Evolutionary conservation across 2,888 invertebrate genomes (phyloP).

Genomic region (Leptothorax acervorum): DNA sequence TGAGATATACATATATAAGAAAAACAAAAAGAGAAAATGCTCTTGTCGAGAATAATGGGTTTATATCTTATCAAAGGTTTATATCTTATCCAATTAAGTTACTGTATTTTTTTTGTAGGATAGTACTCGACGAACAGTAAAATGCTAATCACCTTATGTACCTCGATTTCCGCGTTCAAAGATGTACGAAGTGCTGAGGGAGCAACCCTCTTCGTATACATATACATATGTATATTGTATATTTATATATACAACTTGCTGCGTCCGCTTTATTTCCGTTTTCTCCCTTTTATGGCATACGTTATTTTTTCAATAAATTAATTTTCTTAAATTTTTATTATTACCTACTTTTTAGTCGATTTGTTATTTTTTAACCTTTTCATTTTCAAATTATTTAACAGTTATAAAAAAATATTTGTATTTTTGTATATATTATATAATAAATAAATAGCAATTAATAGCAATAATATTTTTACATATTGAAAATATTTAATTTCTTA

Average conservation of each 20-base stretch:
- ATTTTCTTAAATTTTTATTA: background rate
- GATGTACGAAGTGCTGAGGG: slow-evolving; percentile 56
- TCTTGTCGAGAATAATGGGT: slow-evolving; percentile 22
- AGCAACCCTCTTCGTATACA: slow-evolving; percentile 68
- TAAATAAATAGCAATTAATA: too few relatives aligned
- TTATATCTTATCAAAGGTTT: slow-evolving; percentile 28
- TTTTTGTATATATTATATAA: background rate
- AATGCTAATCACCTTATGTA: slow-evolving; percentile 70
- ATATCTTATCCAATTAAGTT: slow-evolving; percentile 1
- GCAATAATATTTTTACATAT: too few relatives aligned
- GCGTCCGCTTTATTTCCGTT: slow-evolving; percentile 9
- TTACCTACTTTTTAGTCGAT: background rate
- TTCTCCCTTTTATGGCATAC: background rate
- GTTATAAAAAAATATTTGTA: background rate
- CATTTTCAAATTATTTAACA: background rate
- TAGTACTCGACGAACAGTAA: slow-evolving; percentile 53
- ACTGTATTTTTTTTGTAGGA: slow-evolving; percentile 46
- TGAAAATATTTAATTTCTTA: too few relatives aligned
- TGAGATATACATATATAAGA: background rate
- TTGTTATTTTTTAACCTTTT: background rate
- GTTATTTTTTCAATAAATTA: background rate
- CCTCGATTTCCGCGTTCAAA: slow-evolving; percentile 65
- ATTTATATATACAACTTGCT: slow-evolving; percentile 69
- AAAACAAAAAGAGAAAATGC: slow-evolving; percentile 5
- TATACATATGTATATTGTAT: slow-evolving; percentile 67